Evolutionary conservation across 2,113 vertebrate species (phyloP).

Genomic region (Cynocephalus volans): DNA sequence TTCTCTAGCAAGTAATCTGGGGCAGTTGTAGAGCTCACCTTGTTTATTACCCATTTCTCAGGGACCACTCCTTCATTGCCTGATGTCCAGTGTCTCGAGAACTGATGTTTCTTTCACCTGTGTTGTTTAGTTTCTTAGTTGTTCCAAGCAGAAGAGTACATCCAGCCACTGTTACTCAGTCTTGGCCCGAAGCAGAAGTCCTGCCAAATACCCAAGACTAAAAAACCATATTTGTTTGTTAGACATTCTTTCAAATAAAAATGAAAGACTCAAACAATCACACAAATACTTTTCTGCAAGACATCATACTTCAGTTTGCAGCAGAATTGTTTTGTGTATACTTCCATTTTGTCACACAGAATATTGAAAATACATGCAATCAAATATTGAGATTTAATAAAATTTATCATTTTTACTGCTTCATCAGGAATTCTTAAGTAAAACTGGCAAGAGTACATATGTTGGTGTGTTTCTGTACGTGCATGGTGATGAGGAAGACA

Average conservation of each 20-base stretch:
- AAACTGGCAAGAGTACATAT: neutral
- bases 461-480: neutral
- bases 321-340: neutral
- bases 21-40: too few relatives aligned
- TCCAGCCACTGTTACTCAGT: neutral
- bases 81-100: neutral
- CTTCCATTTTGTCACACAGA: neutral
- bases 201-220: neutral
- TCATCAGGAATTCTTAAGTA: neutral
- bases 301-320: neutral
- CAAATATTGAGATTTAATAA: neutral
- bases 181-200: neutral
- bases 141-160: neutral
- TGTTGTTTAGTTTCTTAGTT: neutral
- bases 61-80: neutral
- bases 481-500: fast-evolving
- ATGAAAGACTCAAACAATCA: neutral
- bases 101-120: neutral
- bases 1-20: neutral
- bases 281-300: neutral
- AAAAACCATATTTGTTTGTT: neutral
- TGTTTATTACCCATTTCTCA: neutral
- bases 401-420: neutral
- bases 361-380: neutral
- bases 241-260: neutral